A percentile compares a stretch with the other conserved stretches of the same genome.
Evolutionary conservation across 1,140 invertebrate genomes (phyloP).

Genomic region (Euschistus heros): DNA sequence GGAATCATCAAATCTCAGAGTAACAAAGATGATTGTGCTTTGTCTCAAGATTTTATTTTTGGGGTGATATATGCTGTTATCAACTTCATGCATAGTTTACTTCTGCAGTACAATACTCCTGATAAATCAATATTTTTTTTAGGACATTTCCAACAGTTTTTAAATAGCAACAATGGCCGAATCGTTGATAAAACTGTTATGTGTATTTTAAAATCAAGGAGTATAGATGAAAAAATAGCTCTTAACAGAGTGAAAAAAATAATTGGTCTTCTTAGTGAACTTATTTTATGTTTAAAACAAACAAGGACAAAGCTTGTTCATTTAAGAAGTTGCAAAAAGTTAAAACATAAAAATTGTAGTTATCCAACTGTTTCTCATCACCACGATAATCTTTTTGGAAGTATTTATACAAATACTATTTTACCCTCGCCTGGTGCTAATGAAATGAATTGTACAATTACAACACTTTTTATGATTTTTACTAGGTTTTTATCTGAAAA

Average conservation of each 20-base stretch:
- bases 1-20: constrained; percentile 21
- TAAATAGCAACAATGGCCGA: constrained; percentile 46
- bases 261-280: constrained; percentile 44
- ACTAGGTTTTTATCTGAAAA: constrained; percentile 41
- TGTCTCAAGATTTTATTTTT: constrained; percentile 49
- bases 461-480: constrained; percentile 45
- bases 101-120: constrained; percentile 40
- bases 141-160: constrained; percentile 48
- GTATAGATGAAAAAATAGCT: constrained; percentile 35
- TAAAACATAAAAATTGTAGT: constrained; percentile 42
- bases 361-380: constrained; percentile 41
- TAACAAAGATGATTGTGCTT: constrained; percentile 27
- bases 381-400: constrained; percentile 46
- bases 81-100: constrained; percentile 46
- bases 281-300: constrained; percentile 46
- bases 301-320: constrained; percentile 46
- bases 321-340: constrained; percentile 39
- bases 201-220: constrained; percentile 43
- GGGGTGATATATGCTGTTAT: constrained; percentile 47
- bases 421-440: constrained; percentile 31
- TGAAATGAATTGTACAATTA: constrained; percentile 41
- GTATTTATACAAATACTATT: constrained; percentile 33
- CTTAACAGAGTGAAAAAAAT: constrained; percentile 42
- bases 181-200: constrained; percentile 46
- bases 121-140: constrained; percentile 46